Conservation (phyloP, 2,888 invertebrate species). For the Ennomos erosarius region DNA sequence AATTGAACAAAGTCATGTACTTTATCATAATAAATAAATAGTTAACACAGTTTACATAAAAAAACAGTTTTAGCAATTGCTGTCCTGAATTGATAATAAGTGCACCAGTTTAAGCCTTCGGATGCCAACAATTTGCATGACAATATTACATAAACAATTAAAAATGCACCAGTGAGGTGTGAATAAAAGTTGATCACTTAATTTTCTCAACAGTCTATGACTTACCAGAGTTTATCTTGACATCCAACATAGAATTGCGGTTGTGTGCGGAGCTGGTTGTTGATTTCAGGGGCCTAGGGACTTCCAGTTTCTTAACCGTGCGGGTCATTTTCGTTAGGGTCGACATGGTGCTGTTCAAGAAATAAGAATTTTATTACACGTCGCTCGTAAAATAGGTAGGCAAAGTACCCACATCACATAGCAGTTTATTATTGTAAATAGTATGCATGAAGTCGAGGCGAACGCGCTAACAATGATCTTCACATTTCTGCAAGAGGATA, state of each 20-base stretch:
- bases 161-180: too few relatives aligned
- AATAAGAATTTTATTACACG: conserved; percentile 10
- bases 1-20: too few relatives aligned
- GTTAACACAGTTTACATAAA: too few relatives aligned
- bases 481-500: conserved; percentile 64
- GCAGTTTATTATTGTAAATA: conserved; percentile 22
- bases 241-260: conserved; percentile 80
- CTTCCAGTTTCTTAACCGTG: conserved; percentile 90
- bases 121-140: conserved; percentile 25
- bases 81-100: too few relatives aligned
- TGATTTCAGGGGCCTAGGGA: conserved; percentile 89
- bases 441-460: conserved; percentile 35
- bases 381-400: background rate
- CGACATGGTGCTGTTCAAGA: conserved; percentile 79
- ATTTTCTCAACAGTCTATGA: conserved; percentile 2
- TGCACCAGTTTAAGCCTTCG: conserved; percentile 29
- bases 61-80: too few relatives aligned
- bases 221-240: conserved; percentile 83
- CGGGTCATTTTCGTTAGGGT: conserved; percentile 88
- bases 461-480: conserved; percentile 55
- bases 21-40: too few relatives aligned
- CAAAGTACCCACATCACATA: too few relatives aligned
- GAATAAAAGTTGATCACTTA: too few relatives aligned
- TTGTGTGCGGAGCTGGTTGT: conserved; percentile 84
- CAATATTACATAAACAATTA: too few relatives aligned